Conservation (phyloP, 2,113 vertebrate species). For the Thryonomys swinderianus region DNA sequence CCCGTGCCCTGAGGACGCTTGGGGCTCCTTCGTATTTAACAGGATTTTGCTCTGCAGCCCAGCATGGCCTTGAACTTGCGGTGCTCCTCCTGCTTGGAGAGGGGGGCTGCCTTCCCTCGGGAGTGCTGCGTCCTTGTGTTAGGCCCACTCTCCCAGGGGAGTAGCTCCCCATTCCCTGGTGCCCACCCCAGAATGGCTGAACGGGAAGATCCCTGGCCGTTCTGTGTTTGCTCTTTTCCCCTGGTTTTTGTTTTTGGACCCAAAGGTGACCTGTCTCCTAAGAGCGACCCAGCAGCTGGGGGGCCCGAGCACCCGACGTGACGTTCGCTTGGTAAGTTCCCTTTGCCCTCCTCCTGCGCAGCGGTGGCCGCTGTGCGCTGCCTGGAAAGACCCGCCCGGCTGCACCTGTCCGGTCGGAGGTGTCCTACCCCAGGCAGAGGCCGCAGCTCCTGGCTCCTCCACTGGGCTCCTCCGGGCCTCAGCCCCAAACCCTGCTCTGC, state of each 20-base stretch:
- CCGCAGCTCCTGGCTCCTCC: no score
- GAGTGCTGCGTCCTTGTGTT: background rate
- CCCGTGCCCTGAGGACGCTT: background rate
- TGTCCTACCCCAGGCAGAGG: no score
- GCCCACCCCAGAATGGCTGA: background rate
- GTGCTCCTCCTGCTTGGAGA: background rate
- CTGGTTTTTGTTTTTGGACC: background rate
- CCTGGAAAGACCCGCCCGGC: fast-evolving
- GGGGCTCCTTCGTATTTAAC: background rate
- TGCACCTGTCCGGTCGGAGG: no score
- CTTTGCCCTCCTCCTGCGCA: background rate
- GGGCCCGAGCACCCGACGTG: no score
- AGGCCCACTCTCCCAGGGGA: constrained; percentile 18
- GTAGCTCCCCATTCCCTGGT: constrained; percentile 19
- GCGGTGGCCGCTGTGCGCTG: fast-evolving
- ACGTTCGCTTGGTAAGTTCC: background rate
- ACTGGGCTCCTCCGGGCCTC: fast-evolving
- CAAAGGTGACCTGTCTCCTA: no score
- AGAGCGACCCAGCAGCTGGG: no score
- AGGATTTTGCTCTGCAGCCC: background rate
- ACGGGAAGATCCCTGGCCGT: background rate
- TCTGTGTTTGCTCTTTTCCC: background rate
- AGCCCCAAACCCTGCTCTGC: background rate
- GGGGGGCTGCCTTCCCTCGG: background rate
- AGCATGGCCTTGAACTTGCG: background rate